A percentile compares a stretch with the other conserved stretches of the same genome.
phyloP scores from a whole-genome alignment of 2,888 invertebrate species.

The Tortricodes alternella region DNA sequence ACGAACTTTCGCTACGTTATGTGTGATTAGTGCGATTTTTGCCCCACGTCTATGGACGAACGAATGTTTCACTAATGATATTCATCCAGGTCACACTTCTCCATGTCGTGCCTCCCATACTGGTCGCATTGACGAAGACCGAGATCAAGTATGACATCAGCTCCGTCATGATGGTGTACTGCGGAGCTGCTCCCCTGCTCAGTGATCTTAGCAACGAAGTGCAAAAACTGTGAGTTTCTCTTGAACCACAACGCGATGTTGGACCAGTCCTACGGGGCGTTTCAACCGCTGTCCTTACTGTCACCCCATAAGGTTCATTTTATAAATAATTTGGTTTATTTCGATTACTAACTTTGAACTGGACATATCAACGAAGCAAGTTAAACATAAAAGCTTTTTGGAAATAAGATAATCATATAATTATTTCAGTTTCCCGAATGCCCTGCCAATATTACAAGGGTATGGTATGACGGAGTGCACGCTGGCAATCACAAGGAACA shows the following conservation, averaged over 20 bases:
- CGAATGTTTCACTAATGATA: background rate
- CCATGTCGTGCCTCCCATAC: constrained; percentile 30
- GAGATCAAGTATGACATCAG: constrained; percentile 30
- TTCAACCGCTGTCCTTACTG: too few species aligned
- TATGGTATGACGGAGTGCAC: constrained; percentile 35
- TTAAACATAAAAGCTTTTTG: too few species aligned
- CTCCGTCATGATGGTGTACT: constrained; percentile 24
- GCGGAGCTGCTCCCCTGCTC: constrained; percentile 31
- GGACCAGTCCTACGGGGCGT: too few species aligned
- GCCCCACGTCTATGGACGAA: too few species aligned
- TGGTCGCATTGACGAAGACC: constrained; percentile 28
- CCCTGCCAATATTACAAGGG: constrained; percentile 24
- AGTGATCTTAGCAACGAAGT: constrained; percentile 18
- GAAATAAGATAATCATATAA: background rate
- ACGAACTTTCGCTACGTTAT: too few species aligned
- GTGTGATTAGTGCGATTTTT: too few species aligned
- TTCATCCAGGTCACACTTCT: constrained; percentile 26
- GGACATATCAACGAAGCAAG: too few species aligned
- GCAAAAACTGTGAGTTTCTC: constrained; percentile 30
- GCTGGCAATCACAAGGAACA: constrained; percentile 17
- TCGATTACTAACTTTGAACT: too few species aligned
- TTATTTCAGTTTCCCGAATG: constrained; percentile 31
- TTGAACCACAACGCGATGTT: too few species aligned
- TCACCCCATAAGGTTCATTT: too few species aligned
- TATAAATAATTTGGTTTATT: too few species aligned